A percentile compares a stretch with the other conserved stretches of the same genome.
These are phyloP conservation scores for Caretta caretta DNA, from an alignment of 2,113 vertebrate genomes.

Conservation along the genomic window DNA sequence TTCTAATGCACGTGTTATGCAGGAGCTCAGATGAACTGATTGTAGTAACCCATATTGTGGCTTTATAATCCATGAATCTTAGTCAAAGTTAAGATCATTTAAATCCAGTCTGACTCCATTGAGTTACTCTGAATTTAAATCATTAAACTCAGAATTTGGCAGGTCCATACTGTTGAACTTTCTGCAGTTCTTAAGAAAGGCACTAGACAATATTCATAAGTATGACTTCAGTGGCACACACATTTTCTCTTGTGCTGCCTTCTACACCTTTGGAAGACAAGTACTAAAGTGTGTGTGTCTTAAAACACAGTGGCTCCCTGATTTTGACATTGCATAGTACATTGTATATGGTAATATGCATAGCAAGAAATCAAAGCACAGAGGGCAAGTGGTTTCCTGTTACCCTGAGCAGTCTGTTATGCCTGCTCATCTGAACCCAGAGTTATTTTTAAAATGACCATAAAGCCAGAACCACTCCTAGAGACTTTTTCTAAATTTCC, in stretches of 20 bases:
- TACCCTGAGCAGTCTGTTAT: background rate
- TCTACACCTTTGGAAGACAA: background rate
- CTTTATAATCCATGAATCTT: background rate
- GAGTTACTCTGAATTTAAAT: background rate
- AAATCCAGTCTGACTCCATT: background rate
- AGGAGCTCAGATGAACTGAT: background rate
- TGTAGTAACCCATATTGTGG: background rate
- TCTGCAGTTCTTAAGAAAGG: background rate
- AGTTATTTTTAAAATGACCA: background rate
- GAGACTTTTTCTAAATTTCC: rapidly evolving
- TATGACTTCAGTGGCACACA: background rate
- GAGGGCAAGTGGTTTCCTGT: rapidly evolving
- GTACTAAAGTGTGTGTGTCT: no score
- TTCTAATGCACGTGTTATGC: background rate
- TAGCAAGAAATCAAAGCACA: rapidly evolving
- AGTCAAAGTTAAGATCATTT: background rate
- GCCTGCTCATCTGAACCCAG: background rate
- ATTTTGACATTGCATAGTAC: background rate
- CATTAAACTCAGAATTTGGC: background rate
- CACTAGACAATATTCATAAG: background rate
- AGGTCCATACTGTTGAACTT: background rate
- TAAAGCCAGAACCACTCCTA: background rate
- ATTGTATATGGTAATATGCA: rapidly evolving
- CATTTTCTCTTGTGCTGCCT: background rate
- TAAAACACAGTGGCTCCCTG: rapidly evolving